Base-by-base conservation (phyloP, 53 echinoderm and acorn worm genomes). In the Temnopleurus reevesii region DNA sequence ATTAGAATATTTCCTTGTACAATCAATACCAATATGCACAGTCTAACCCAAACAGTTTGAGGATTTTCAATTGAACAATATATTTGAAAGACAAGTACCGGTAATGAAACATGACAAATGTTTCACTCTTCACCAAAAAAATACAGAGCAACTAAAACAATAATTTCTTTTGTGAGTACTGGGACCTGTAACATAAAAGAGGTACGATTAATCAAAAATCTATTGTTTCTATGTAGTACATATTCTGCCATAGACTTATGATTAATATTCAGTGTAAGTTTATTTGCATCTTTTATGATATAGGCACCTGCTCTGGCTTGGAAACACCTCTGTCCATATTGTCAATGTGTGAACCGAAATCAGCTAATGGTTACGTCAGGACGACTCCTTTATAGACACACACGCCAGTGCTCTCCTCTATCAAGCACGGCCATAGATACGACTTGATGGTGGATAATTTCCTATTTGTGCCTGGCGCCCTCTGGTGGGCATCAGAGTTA, bases 381-480 rank as follows among this genome's bases (percentile, higher is more conserved):
- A 97, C 98, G 34, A 97, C 94, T 13, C 98, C 98, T 71, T 91
- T 97, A 65, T 95, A 95, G 12, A 95, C 94, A 86, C 92, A 94
- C 61, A 92, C 82, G 8, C 89, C 91, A 12, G 84, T 94, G 45
- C 57, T 53, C 7, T 89, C 89, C 64, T 94, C 98, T 6, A 97
- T 65, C 58, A 97, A 79, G 19, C 94, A 91, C 0, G 98, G 98
- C 98, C 98, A 97, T 2, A 95, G 91, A 59, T 95, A 94, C 25
- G 84, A 71, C 92, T 89, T 92, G 30, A 97, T 89, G 17, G 76
- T 36, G 0, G 89, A 25, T 30, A 91, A 92, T 63, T 91, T 94
- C 8, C 92, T 91, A 80, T 95, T 93, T 0, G 93, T 91, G 24
- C 92, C 93, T 2, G 94, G 95, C 1, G 91, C 91, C 77, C 95